Evolutionary conservation across 2,888 invertebrate species (phyloP).

Genomic region (Tetanocera ferruginea): DNA sequence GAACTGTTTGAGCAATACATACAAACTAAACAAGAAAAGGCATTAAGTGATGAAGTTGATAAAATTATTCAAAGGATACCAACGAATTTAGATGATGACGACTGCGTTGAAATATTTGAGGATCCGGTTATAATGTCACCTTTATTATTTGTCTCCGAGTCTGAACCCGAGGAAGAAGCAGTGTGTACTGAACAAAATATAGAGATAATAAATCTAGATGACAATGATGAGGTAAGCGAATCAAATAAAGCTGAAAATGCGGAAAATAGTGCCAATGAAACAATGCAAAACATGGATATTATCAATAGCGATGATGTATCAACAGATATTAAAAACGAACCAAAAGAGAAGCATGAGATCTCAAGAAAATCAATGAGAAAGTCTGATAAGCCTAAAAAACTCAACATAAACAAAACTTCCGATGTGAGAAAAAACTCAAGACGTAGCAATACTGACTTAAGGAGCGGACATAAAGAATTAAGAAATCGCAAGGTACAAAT

Average conservation of each 20-base stretch:
- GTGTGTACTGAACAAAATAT: conserved; percentile 26
- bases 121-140: conserved; percentile 65
- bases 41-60: conserved; percentile 38
- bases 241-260: neutral
- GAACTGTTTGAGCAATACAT: conserved; percentile 58
- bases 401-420: neutral
- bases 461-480: neutral
- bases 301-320: too few relatives aligned
- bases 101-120: conserved; percentile 56
- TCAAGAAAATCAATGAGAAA: neutral
- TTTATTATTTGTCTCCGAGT: conserved; percentile 63
- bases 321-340: neutral
- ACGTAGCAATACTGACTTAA: neutral
- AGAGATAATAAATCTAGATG: conserved; percentile 42
- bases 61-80: neutral
- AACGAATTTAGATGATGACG: conserved; percentile 42
- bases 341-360: too few relatives aligned
- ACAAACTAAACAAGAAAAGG: conserved; percentile 36
- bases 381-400: conserved; percentile 20
- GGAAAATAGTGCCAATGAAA: neutral
- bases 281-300: too few relatives aligned
- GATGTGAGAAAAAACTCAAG: neutral
- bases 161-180: conserved; percentile 52
- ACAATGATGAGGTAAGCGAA: neutral
- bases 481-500: neutral